Evolutionary conservation across 1,140 invertebrate genomes (phyloP).

Genomic region (Monochamus saltuarius): DNA sequence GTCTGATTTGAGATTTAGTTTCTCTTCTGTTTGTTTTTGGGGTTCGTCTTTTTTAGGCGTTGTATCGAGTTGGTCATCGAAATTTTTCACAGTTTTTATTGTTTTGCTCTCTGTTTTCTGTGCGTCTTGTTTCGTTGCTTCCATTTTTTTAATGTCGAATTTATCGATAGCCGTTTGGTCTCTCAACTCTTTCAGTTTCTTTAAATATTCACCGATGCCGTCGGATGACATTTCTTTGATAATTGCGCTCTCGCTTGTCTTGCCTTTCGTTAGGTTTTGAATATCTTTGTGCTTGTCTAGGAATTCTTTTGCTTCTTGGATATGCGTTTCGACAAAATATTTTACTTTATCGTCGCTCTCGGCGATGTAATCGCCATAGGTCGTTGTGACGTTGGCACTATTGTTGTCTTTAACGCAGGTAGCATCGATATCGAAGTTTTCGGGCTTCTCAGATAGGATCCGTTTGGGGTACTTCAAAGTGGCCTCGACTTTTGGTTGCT

Average conservation of each 20-base stretch:
- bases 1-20: not conserved
- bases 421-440: constrained; percentile 4
- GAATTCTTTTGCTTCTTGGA: no score
- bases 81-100: not conserved
- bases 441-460: not conserved
- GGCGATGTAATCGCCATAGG: not conserved
- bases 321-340: no score
- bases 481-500: not conserved
- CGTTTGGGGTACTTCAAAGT: constrained; percentile 2
- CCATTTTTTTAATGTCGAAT: not conserved
- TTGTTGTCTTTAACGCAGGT: not conserved
- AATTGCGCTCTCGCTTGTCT: not conserved
- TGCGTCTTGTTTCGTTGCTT: not conserved
- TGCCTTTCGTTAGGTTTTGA: no score
- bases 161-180: not conserved
- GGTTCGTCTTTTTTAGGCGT: not conserved
- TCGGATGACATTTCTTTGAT: not conserved
- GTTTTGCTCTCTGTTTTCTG: not conserved
- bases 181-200: constrained; percentile 6
- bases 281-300: no score
- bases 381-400: not conserved
- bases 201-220: not conserved
- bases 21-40: not conserved
- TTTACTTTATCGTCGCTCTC: not conserved
- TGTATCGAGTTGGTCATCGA: not conserved